Base-by-base conservation (phyloP, 2,888 invertebrate species). In the Ptilodon capucinus region DNA sequence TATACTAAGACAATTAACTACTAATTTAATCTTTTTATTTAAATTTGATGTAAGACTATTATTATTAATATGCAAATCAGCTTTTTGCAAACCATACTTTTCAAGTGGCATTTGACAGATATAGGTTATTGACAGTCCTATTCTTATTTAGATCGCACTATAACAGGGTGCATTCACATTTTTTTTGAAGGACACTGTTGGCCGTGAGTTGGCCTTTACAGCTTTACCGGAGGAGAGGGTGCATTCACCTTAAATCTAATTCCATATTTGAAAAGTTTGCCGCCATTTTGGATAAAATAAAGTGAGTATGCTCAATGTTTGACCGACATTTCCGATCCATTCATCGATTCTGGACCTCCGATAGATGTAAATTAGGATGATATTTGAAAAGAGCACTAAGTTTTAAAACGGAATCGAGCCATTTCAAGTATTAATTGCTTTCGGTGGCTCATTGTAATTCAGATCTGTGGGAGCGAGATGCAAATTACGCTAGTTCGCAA, bases 371-470 rank as follows among this genome's bases (percentile, higher is more conserved):
- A 80, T 79, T 78, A 79, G 79, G 77, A 80, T 77, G 81, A 84
- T 83, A 86, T 84, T 84, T 85, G 82, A 82, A 85, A 87, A 84
- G 86, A 87, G 85, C 86, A 84, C 84, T 85, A 85, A 84, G 81
- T 86, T 86, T 84, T 74, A 84, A 85, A 81, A 83, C 82, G 81
- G 82, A 85, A 86, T 84, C 80, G 77, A 77, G 79, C 76, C 81
- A 85, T 86, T 88, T 86, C 75, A 85, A 87, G 87, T 87, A 89
- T 88, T 89, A 89, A 89, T 89, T 89, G 89, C 87, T 87, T 88
- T 89, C 84, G 80, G 81, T 82, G 81, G 82, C 84, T 85, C 85
- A 89, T 89, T 89, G 86, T 86, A 74, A 89, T 88, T 87, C 87
- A 84, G 86, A 83, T 86, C 84, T 74, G 77, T 68, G 68, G 71